Evolutionary conservation across 1,140 invertebrate species (phyloP), one percentile per base, ranked within the genome.

Genomic region (Coboldia fuscipes): DNA sequence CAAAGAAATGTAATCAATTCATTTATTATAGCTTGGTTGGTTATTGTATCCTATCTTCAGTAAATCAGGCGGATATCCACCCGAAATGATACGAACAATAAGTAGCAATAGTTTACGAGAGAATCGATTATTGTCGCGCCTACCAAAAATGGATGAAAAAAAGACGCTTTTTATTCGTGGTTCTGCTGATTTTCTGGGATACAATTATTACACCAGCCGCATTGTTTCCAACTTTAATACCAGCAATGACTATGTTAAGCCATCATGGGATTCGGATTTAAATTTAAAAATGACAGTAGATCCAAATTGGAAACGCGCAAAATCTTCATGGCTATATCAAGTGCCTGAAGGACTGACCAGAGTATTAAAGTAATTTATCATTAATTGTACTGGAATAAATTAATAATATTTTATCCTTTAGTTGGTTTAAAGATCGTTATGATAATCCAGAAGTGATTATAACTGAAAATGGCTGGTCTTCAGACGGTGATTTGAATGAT

Each of bases 391-490:
- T 29, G 8, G 5, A 8, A 29, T 10, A 29, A 29, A n/a, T 5
- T 6, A 29, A 29, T 29, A n/a, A 10, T 13, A 15, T 29, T n/a
- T 6, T 9, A 29, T n/a, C 4, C 2, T 44, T 80, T 9, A 67
- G 67, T 24, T 72, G 67, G 61, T 61, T 82, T 9, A 60, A 61
- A 31, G 45, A 56, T 0, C 50, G 60, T 8, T 82, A 75, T 42
- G 49, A 62, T 29, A 69, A 73, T 47, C 61, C 67, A 0, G 42
- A 54, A n/a, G 54, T 79, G 2, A 53, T 71, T 6, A 57, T 83
- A 3, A 72, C 72, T 1, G 78, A 81, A 61, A 81, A 80, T 45
- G 78, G 78, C 15, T 63, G 50, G 51, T 61, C 53, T 33, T 62
- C 60, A 51, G 47, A 47, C 30, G 57, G 54, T 2, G 61, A 62